Evolutionary conservation across 2,113 vertebrate genomes (phyloP).

Genomic region (Gorsachius goisagi): DNA sequence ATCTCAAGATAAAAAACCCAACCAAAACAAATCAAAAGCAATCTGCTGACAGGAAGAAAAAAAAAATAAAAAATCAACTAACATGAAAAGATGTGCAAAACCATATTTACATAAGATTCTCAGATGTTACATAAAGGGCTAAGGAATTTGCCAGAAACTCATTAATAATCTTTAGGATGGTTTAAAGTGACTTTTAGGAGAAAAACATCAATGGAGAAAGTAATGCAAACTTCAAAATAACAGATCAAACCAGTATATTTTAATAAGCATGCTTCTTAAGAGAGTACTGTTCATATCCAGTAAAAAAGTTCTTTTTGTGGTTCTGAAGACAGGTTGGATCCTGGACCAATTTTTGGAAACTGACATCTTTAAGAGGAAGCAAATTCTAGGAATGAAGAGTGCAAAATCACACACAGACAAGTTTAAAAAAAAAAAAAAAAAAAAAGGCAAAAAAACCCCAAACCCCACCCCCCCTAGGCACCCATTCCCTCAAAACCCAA

Average conservation of each 20-base stretch:
- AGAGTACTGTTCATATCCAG: background rate
- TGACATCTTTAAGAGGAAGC: background rate
- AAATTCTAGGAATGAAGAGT: background rate
- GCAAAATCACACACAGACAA: background rate
- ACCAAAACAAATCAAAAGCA: background rate
- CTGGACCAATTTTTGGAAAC: background rate
- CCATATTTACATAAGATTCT: background rate
- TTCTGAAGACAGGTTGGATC: background rate
- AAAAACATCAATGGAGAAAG: background rate
- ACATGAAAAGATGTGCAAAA: background rate
- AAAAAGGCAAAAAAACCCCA: background rate
- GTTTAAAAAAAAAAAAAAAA: background rate
- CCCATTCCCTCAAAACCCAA: background rate
- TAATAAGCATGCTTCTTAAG: background rate
- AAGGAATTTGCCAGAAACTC: background rate
- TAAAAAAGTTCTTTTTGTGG: background rate
- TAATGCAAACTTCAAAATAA: background rate
- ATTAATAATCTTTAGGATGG: background rate
- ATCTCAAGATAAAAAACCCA: background rate
- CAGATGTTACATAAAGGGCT: background rate
- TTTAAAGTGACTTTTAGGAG: background rate
- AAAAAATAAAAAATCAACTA: background rate
- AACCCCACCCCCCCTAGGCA: background rate
- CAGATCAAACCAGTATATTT: background rate
- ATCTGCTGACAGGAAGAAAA: background rate